Conservation (phyloP, 2,888 invertebrate genomes). For the Spodoptera exigua region DNA sequence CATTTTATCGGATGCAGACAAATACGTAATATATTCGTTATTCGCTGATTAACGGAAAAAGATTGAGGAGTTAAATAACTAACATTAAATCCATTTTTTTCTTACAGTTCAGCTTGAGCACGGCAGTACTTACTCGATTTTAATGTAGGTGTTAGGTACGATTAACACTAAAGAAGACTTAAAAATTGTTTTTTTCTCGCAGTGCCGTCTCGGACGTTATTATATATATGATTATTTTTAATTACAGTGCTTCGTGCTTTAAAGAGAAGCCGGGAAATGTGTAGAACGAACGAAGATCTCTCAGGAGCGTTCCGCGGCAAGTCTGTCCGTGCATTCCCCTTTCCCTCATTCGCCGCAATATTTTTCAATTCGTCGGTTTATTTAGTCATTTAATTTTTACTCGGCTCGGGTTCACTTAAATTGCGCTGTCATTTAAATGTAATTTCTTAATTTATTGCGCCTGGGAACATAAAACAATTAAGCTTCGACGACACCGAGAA, state of each 20-base stretch:
- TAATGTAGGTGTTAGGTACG: background rate
- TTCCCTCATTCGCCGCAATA: conserved; percentile 27
- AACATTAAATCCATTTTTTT: too few species aligned
- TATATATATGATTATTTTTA: background rate
- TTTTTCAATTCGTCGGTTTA: conserved; percentile 56
- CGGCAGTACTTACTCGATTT: too few species aligned
- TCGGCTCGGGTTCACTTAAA: conserved; percentile 52
- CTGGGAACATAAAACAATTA: conserved; percentile 56
- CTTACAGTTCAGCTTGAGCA: too few species aligned
- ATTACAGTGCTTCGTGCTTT: conserved; percentile 5
- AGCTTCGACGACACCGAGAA: conserved; percentile 31
- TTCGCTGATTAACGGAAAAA: conserved; percentile 6
- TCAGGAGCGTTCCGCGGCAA: conserved; percentile 5
- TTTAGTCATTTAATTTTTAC: conserved; percentile 50
- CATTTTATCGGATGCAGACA: too few species aligned
- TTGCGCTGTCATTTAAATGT: conserved; percentile 52
- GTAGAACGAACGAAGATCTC: conserved; percentile 11
- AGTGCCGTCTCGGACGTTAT: background rate
- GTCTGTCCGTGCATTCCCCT: conserved; percentile 15
- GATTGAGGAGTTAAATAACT: background rate
- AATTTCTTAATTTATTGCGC: conserved; percentile 57
- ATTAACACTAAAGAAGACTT: background rate
- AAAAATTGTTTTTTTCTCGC: too few species aligned
- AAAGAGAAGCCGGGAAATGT: conserved; percentile 11
- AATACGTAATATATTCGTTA: too few species aligned